Evolutionary conservation across 2,797 vertebrate genomes (phyloP), one percentile per base, ranked within the genome.

Genomic region (Mallotus villosus): DNA sequence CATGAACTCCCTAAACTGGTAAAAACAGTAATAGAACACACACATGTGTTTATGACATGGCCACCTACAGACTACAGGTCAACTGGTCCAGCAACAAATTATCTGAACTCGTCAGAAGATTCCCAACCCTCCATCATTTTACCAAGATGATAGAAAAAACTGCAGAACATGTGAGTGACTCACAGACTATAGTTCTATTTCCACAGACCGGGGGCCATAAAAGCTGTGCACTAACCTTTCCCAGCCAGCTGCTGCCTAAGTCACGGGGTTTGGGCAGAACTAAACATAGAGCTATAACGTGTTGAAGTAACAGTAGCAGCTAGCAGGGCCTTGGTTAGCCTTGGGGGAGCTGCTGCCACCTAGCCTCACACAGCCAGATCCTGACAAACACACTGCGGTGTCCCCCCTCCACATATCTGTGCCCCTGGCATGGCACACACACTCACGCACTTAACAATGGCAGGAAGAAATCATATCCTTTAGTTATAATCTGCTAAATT

Each of bases 261-360:
- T 84, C 83, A 85, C 72, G 55, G 65, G 83, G 73, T 74, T 67
- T 59, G 64, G 64, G 74, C 59, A 25, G 53, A 51, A 78, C 83
- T 84, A 87, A 87, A 85, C 76, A 80, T 87, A 80, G 81, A 77
- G 65, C 14, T 53, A 68, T 9, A 84, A 85, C 68, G 29, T 85
- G 67, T 51, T 67, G 69, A 68, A 68, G 60, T 68, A 65, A 60
- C 55, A 57, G n/a, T 73, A 65, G 74, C 58, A 69, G 70, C 51
- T 55, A 55, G 19, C 41, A 46, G 9, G 41, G 41, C 41, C 9
- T n/a, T 55, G 19, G 16, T 55, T 55, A 17, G 19, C 51, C 51
- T 55, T n/a, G 7, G 51, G 19, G 12, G 11, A 46, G 41, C 41
- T 46, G 11, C 41, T 46, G 41, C 41, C 12, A 46, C 41, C 41